phyloP scores from a whole-genome alignment of 2,888 invertebrate species.

The Monoplex corrugatus region DNA sequence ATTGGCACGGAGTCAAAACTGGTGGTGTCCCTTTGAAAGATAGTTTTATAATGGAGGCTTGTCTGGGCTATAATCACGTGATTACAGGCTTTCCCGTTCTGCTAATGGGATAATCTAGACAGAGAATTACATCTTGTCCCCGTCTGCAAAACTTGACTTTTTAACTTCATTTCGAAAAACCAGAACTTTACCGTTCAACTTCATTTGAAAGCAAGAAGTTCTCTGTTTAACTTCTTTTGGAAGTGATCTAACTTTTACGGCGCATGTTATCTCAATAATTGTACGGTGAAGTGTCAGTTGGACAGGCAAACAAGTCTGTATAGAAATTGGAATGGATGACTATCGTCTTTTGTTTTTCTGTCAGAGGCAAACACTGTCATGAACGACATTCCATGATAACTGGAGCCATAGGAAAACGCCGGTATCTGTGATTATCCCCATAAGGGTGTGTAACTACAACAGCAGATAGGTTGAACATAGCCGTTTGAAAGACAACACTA shows the following conservation, averaged over 20 bases:
- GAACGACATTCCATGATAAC: slow-evolving; percentile 2
- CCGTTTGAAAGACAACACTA: neutral
- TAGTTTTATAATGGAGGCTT: slow-evolving; percentile 37
- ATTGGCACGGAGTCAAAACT: slow-evolving; percentile 13
- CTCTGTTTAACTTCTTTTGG: slow-evolving; percentile 38
- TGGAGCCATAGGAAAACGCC: slow-evolving; percentile 1
- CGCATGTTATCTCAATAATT: neutral
- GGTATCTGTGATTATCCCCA: slow-evolving; percentile 2
- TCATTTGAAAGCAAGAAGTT: slow-evolving; percentile 32
- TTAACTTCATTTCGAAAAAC: no score
- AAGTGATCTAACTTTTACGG: slow-evolving; percentile 39
- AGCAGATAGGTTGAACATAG: neutral
- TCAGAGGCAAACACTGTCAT: neutral
- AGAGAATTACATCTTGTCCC: slow-evolving; percentile 38
- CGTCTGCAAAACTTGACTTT: neutral
- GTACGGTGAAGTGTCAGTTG: slow-evolving; percentile 23
- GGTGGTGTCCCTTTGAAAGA: slow-evolving; percentile 37
- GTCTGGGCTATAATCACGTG: slow-evolving; percentile 29
- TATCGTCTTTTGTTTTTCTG: neutral
- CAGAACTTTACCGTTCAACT: slow-evolving; percentile 24
- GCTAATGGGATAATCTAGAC: slow-evolving; percentile 37
- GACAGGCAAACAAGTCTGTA: slow-evolving; percentile 37
- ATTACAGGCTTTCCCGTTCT: neutral
- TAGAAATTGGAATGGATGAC: slow-evolving; percentile 35
- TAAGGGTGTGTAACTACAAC: neutral